Percentiles rank a stretch among this genome's conserved stretches.
These are phyloP conservation scores for Sialia sialis DNA, from an alignment of 2,113 vertebrate species.

Conservation along the genomic window DNA sequence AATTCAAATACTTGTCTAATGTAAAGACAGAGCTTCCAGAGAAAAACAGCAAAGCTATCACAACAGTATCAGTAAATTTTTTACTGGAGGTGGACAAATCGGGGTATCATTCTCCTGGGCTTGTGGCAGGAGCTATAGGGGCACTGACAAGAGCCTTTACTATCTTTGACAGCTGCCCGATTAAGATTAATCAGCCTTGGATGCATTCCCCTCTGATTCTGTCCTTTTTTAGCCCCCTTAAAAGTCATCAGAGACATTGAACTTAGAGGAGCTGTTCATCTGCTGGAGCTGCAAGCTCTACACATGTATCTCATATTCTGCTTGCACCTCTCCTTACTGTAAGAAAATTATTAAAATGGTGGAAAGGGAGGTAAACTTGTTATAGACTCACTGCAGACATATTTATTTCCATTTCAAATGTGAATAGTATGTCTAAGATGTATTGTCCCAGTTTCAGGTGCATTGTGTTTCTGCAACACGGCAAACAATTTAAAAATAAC, in stretches of 20 bases:
- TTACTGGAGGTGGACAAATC: neutral
- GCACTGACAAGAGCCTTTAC: neutral
- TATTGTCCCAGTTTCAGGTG: neutral
- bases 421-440: neutral
- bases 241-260: neutral
- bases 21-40: neutral
- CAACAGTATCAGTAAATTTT: neutral
- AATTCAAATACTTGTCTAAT: neutral
- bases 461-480: neutral
- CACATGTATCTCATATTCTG: neutral
- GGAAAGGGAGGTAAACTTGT: neutral
- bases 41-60: neutral
- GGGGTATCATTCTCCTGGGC: neutral
- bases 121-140: neutral
- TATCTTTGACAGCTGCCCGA: neutral
- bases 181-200: neutral
- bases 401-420: neutral
- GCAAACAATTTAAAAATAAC: neutral
- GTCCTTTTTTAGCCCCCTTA: neutral
- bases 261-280: neutral
- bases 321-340: neutral
- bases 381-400: neutral
- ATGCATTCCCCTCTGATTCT: neutral
- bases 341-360: neutral
- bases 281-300: neutral